phyloP scores from a whole-genome alignment of 2,888 invertebrate genomes.

The Smittia aterrima region DNA sequence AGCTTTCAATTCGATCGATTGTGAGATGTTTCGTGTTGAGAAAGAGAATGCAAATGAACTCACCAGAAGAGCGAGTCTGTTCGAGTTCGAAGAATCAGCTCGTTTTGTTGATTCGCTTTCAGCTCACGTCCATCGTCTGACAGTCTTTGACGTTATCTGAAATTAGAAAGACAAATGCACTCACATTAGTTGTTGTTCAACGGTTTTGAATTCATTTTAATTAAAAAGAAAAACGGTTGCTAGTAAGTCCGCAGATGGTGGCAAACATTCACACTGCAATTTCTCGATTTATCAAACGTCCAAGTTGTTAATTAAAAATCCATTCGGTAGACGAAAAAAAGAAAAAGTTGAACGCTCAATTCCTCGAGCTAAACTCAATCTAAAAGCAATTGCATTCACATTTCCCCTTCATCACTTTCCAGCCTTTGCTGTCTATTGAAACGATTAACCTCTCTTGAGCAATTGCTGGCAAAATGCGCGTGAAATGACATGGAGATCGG shows the following conservation, averaged over 20 bases:
- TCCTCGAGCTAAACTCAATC: neutral
- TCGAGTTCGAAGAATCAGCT: neutral
- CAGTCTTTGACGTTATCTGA: neutral
- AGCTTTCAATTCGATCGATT: neutral
- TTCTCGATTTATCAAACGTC: neutral
- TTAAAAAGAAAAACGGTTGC: constrained; percentile 23
- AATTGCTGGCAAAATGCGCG: neutral
- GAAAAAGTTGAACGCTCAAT: neutral
- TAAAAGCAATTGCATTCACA: neutral
- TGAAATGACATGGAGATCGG: neutral
- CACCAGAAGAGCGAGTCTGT: neutral
- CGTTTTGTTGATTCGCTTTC: neutral
- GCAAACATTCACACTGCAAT: no score
- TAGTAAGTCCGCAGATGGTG: no score
- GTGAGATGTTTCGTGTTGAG: neutral
- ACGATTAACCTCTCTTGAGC: neutral
- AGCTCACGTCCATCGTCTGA: constrained; percentile 20
- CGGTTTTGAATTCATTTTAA: constrained; percentile 20
- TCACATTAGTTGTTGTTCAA: constrained; percentile 12
- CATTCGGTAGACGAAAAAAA: neutral
- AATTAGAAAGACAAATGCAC: constrained; percentile 34
- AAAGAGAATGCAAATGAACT: neutral
- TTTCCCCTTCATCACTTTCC: neutral
- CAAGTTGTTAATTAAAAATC: neutral
- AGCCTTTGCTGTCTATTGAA: no score